phyloP scores from a whole-genome alignment of 2,888 invertebrate genomes.

The Chymomyza caudatula region DNA sequence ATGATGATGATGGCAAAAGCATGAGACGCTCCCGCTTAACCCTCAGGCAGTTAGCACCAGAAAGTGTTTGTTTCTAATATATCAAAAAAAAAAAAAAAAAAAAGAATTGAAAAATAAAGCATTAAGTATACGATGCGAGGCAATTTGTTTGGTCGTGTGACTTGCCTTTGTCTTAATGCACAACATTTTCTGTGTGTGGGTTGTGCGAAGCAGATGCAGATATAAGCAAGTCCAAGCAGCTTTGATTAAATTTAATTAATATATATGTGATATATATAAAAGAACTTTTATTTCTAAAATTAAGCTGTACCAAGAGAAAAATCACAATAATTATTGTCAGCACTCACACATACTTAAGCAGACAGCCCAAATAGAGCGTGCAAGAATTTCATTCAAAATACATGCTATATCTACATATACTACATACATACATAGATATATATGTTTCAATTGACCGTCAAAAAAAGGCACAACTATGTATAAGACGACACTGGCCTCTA shows the following conservation, averaged over 20 bases:
- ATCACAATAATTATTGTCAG: constrained; percentile 2
- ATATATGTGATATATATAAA: neutral
- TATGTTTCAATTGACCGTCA: constrained; percentile 57
- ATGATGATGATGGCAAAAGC: constrained; percentile 7
- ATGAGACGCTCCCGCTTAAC: neutral
- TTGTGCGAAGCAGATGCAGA: neutral
- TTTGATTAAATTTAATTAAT: neutral
- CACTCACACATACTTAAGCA: neutral
- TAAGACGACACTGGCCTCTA: constrained; percentile 30
- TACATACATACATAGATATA: neutral
- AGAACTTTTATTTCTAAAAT: neutral
- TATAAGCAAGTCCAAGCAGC: neutral
- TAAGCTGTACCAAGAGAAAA: neutral
- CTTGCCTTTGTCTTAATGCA: constrained; percentile 24
- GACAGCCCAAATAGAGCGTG: constrained; percentile 16
- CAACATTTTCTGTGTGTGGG: neutral
- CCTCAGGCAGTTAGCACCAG: constrained; percentile 13
- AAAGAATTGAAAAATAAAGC: neutral
- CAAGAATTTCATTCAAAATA: constrained; percentile 35
- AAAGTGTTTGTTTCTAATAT: constrained; percentile 18
- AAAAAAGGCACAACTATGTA: constrained; percentile 33
- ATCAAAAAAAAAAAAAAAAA: neutral
- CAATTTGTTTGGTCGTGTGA: constrained; percentile 35
- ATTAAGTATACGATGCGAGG: neutral
- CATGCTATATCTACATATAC: neutral